Base-by-base conservation (phyloP, 2,888 invertebrate species). In the Eupithecia exiguata region DNA sequence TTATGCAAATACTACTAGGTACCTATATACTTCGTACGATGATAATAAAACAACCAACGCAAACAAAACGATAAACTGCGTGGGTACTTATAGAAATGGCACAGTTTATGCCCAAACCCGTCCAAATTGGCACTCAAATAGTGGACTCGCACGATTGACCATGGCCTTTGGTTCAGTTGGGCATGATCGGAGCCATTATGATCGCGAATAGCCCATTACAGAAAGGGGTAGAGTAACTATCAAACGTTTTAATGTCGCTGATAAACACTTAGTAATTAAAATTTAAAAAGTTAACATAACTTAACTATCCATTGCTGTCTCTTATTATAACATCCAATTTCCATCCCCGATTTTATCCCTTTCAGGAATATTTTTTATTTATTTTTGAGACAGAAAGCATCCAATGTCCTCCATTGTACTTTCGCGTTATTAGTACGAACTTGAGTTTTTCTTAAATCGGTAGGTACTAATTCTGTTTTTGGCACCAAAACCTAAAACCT, bases 41-140 rank as follows among this genome's bases (percentile, higher is more conserved):
- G 67, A 70, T 72, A 68, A 72, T 75, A 69, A 75, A 69, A 71
- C 10, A 12, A 71, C 61, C 21, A 40, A 12, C 35, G 69, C 67
- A 75, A 72, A 75, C 71, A 72, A 75, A 70, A 71, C 72, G 43
- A 75, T 75, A 72, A 72, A 75, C 40, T 40, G 53, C 53, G 10
- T 7, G 21, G 62, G 36, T 62, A 35, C 21, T 18, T 62, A 21
- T 66, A 40, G n/a, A 43, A 66, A 66, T 40, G n/a, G 66, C 25
- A 62, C 69, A 66, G 40, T 40, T 38, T 40, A 38, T 40, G 66
- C 14, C 40, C 40, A n/a, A 40, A 25, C n/a, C 14, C 38, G 66
- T 65, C 62, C 30, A 65, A 61, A 46, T 63, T 63, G n/a, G 62
- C 63, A 70, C 63, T 10, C 36, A 49, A 68, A 53, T 53, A n/a